Evolutionary conservation across 2,888 invertebrate species (phyloP).

Genomic region (Chaetogeoica ovagalla): DNA sequence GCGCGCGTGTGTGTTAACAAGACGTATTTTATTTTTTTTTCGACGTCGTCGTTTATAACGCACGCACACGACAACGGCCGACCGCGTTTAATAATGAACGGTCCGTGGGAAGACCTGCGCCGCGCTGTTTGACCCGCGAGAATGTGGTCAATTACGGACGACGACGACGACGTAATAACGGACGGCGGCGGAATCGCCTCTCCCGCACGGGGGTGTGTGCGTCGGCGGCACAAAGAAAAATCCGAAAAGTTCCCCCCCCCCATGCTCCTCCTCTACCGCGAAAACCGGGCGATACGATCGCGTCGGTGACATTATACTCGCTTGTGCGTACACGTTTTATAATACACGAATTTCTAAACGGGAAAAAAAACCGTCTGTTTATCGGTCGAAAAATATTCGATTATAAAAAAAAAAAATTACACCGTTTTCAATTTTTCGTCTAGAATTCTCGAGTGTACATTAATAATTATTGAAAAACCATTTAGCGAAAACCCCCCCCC

Average conservation of each 20-base stretch:
- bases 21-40: conserved; percentile 14
- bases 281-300: background rate
- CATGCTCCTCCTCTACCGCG: too few relatives aligned
- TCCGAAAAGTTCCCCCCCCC: conserved; percentile 10
- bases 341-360: too few relatives aligned
- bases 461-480: too few relatives aligned
- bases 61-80: background rate
- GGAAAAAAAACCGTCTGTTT: too few relatives aligned
- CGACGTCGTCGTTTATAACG: conserved; percentile 9
- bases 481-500: too few relatives aligned
- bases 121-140: conserved; percentile 49
- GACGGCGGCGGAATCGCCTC: background rate
- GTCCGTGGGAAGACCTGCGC: conserved; percentile 49
- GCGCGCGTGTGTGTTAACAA: conserved; percentile 19
- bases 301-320: background rate
- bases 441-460: too few relatives aligned
- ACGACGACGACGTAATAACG: background rate
- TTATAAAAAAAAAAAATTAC: too few relatives aligned
- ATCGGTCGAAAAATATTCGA: too few relatives aligned
- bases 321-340: background rate
- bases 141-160: conserved; percentile 51
- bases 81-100: conserved; percentile 48
- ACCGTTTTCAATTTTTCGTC: too few relatives aligned
- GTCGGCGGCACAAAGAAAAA: conserved; percentile 17
- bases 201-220: conserved; percentile 4